A percentile compares a stretch with the other conserved stretches of the same genome.
These are phyloP conservation scores for Oscheius myriophilus DNA, from an alignment of 2,888 invertebrate genomes.

Conservation along the genomic window DNA sequence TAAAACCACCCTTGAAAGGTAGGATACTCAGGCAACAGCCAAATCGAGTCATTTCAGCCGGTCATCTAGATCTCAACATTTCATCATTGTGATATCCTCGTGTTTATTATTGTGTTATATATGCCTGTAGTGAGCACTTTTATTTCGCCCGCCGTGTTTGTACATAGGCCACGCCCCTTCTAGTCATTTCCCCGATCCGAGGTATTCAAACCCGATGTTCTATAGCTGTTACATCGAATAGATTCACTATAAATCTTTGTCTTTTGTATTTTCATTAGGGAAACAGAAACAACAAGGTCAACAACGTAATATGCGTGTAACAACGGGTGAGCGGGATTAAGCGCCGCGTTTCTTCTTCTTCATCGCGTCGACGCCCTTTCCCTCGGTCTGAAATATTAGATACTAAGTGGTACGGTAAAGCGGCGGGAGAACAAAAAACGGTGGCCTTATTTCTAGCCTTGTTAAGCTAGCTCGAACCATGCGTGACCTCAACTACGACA, in stretches of 20 bases:
- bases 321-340: not conserved
- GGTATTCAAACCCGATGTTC: conserved; percentile 3
- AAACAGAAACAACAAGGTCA: too few relatives aligned
- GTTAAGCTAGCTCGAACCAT: too few relatives aligned
- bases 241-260: too few relatives aligned
- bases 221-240: not conserved
- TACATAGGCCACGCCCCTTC: conserved; percentile 12
- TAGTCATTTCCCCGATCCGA: conserved; percentile 3
- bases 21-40: not conserved
- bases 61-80: conserved; percentile 45
- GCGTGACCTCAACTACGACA: too few relatives aligned
- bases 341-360: conserved; percentile 14
- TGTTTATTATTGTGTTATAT: not conserved
- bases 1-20: conserved; percentile 28
- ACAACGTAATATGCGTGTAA: too few relatives aligned
- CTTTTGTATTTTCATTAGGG: too few relatives aligned
- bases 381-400: not conserved
- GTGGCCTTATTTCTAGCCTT: too few relatives aligned
- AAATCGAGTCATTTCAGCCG: conserved; percentile 29
- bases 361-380: conserved; percentile 4
- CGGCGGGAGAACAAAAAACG: too few relatives aligned
- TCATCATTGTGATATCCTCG: conserved; percentile 38
- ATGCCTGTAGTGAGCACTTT: not conserved
- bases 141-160: conserved; percentile 8
- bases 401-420: too few relatives aligned